Evolutionary conservation across 37 sponge, comb jelly and placozoan genomes (phyloP), one percentile per base, ranked within the genome.

Genomic region (Sycon ciliatum): DNA sequence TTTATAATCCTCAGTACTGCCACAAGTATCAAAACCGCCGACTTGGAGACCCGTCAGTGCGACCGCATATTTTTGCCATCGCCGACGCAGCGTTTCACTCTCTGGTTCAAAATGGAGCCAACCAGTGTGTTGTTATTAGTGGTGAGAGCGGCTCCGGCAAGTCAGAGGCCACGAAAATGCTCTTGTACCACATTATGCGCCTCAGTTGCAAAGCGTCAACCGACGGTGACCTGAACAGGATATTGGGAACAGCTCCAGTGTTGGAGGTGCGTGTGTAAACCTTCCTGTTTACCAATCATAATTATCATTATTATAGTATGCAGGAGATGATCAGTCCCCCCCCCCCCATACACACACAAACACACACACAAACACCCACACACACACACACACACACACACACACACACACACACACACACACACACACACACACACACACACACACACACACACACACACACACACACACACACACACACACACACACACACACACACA

Each of bases 111-210:
- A 78, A 87, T 34, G 39, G 78, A 9, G 9, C 64, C 35, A 82
- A 92, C 71, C 88, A 92, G 76, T 71, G 89, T 24, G 81, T 92
- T 6, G 80, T 92, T 13, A 86, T 92, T 57, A 88, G 93, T 32
- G 93, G 93, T 3, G 93, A 92, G 83, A 88, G 89, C 57, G 93
- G 93, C 9, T 82, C 89, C 39, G 93, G 93, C 31, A 92, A 92
- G 76, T 88, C 93, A 0, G 93, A 92, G 74, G 75, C 82, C 22
- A 92, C 93, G 62, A 92, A 92, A 61, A 88, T 86, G 78, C 73
- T 92, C 0, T 71, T 92, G 24, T 83, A 86, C 42, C 87, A 92
- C 28, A 32, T 92, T 49, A 87, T 88, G 83, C 79, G 72, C 38
- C 76, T 92, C 1, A 86, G 89, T 2, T 76, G 80, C n/a, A 92